Evolutionary conservation across 2,113 vertebrate genomes (phyloP).

Genomic region (Cololabis saira): DNA sequence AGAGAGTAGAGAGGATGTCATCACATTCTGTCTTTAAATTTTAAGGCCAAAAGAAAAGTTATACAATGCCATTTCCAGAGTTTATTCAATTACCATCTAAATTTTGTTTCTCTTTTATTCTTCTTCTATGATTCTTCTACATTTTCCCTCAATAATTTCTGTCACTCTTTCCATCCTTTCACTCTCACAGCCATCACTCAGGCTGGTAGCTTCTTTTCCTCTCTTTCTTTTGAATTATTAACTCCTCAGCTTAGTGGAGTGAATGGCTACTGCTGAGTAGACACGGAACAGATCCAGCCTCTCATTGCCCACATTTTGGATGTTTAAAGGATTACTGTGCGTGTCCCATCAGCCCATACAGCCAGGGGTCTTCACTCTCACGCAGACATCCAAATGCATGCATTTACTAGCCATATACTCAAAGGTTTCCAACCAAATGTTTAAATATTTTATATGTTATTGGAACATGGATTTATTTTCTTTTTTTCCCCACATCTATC

Average conservation of each 20-base stretch:
- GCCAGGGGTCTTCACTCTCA: background rate
- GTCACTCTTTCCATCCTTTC: constrained; percentile 21
- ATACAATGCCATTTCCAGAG: constrained; percentile 1
- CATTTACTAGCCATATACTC: background rate
- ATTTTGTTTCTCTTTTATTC: background rate
- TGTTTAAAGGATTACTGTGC: constrained; percentile 65
- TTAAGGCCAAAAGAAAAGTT: background rate
- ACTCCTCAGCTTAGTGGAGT: constrained; percentile 75
- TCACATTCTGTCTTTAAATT: constrained; percentile 1
- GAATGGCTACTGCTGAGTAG: constrained; percentile 81
- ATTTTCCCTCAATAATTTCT: background rate
- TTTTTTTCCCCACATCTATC: too few relatives aligned
- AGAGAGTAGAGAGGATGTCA: background rate
- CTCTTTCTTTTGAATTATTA: constrained; percentile 81
- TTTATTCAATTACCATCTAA: background rate
- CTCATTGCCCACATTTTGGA: constrained; percentile 71
- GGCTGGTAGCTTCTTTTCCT: constrained; percentile 56
- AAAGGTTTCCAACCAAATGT: background rate
- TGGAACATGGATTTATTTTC: too few relatives aligned
- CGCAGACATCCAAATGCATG: constrained; percentile 6
- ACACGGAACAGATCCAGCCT: constrained; percentile 76
- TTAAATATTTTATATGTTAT: too few relatives aligned
- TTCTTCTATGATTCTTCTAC: constrained; percentile 3
- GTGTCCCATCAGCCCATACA: constrained; percentile 26
- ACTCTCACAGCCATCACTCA: constrained; percentile 51